A percentile compares a stretch with the other conserved stretches of the same genome.
Evolutionary conservation across 2,113 vertebrate species (phyloP).

Genomic region (Platichthys flesus): DNA sequence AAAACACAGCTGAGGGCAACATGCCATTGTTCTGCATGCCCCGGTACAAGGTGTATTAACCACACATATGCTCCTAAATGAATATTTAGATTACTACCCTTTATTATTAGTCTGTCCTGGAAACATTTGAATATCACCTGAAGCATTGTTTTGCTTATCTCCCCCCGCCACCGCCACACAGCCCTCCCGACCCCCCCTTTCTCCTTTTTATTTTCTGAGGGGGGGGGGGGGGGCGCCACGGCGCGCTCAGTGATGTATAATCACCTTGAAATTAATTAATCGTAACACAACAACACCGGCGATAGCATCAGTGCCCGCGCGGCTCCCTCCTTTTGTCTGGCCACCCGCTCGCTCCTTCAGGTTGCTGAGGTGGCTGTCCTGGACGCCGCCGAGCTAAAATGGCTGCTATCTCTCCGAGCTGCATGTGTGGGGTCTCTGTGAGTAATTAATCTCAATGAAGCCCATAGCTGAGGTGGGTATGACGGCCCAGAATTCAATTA

Average conservation of each 20-base stretch:
- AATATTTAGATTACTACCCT: conserved; percentile 76
- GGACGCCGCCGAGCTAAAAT: conserved; percentile 81
- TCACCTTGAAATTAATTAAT: conserved; percentile 87
- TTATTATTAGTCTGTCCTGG: conserved; percentile 74
- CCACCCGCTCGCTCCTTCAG: conserved; percentile 66
- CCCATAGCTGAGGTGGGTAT: conserved; percentile 91
- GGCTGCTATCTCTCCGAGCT: conserved; percentile 83
- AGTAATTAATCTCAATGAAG: conserved; percentile 99
- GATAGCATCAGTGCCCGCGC: conserved; percentile 77
- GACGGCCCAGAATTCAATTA: conserved; percentile 90
- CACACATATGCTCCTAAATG: conserved; percentile 77
- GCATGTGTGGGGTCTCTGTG: conserved; percentile 84
- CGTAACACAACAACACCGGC: conserved; percentile 75
- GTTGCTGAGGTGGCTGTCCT: conserved; percentile 83
- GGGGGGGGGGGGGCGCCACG: conserved; percentile 37
- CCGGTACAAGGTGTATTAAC: conserved; percentile 75
- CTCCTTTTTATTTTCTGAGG: conserved; percentile 3
- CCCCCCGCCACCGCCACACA: conserved; percentile 38
- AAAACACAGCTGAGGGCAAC: conserved; percentile 65
- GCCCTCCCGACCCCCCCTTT: conserved; percentile 44
- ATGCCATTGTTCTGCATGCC: conserved; percentile 59
- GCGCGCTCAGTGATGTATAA: conserved; percentile 77
- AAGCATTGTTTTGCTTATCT: conserved; percentile 80
- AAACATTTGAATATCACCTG: conserved; percentile 81
- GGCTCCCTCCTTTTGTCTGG: conserved; percentile 68